Evolutionary conservation across 2,113 vertebrate species (phyloP), one percentile per base, ranked within the genome.

Genomic region (Cathartes aura): DNA sequence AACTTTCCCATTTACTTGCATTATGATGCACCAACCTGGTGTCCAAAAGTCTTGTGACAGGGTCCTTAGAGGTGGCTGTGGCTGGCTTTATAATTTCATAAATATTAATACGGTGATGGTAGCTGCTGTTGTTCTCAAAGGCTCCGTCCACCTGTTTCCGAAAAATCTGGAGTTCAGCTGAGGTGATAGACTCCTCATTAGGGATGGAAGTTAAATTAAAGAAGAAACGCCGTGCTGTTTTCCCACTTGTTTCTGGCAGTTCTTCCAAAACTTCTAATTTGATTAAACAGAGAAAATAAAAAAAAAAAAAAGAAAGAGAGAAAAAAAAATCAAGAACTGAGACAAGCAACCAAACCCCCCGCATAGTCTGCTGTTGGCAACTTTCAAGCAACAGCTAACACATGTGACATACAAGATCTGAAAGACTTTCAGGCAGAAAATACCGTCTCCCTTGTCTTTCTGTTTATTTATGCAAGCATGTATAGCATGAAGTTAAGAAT

Each of bases 141-240:
- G 97, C 89, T 94, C 98, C 98, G 72, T 98, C 98, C 89, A 99
- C 98, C 98, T 99, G 99, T 89, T 99, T 98, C 95, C 99, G 99
- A 98, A 99, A 99, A 97, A 99, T 98, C 78, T 99, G 99, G 38
- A 99, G 99, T 98, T 99, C 99, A 45, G 99, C 99, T 56, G 99
- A 99, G 62, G 99, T 99, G 98, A 99, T 97, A 87, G 99, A 98
- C 97, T 99, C 99, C 96, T 99, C 99, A 1, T 96, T 97, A 26
- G 99, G 99, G 94, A 99, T 97, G 71, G 99, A 99, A 89, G 99
- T 99, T 97, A 99, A 98, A 98, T 99, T 99, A 98, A 99, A 99
- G 98, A 99, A 99, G 98, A 99, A 99, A 97, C 99, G 98, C 47
- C 99, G 99, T 63, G 98, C 97, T 36, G 99, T 99, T 98, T 98